Evolutionary conservation across 2,797 vertebrate species (phyloP).

Genomic region (Fringilla coelebs): DNA sequence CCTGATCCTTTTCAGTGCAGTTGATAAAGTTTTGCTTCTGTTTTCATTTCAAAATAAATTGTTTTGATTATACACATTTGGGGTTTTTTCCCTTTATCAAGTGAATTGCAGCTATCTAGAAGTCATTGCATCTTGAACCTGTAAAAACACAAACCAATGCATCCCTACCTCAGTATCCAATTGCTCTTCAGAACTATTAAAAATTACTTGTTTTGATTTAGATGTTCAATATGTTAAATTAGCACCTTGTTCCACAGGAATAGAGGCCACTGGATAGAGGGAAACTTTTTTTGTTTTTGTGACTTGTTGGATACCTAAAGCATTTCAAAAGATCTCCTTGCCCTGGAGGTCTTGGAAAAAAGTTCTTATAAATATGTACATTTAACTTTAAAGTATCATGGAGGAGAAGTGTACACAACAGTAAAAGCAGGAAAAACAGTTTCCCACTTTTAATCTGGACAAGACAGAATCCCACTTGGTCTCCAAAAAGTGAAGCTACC

Average conservation of each 20-base stretch:
- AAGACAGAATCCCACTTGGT: neutral
- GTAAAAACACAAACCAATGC: conserved; percentile 38
- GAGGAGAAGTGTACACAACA: neutral
- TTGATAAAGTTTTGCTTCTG: neutral
- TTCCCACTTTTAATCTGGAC: neutral
- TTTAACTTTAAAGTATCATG: neutral
- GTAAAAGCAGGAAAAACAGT: neutral
- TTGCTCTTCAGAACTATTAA: conserved; percentile 39
- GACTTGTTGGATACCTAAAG: neutral
- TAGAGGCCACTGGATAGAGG: neutral
- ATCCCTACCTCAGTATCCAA: neutral
- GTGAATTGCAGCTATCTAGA: conserved; percentile 48
- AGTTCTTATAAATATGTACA: neutral
- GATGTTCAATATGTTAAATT: conserved; percentile 30
- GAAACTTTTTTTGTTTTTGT: neutral
- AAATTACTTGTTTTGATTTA: conserved; percentile 57
- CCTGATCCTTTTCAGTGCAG: neutral
- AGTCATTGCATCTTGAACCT: conserved; percentile 57
- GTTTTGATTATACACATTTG: conserved; percentile 45
- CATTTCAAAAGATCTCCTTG: neutral
- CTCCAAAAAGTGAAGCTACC: neutral
- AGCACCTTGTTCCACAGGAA: neutral
- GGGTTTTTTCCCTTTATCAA: conserved; percentile 39
- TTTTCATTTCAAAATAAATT: neutral
- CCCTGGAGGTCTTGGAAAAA: neutral